Evolutionary conservation across 1,140 invertebrate species (phyloP), one percentile per base, ranked within the genome.

Genomic region (Archivesica marissinica): DNA sequence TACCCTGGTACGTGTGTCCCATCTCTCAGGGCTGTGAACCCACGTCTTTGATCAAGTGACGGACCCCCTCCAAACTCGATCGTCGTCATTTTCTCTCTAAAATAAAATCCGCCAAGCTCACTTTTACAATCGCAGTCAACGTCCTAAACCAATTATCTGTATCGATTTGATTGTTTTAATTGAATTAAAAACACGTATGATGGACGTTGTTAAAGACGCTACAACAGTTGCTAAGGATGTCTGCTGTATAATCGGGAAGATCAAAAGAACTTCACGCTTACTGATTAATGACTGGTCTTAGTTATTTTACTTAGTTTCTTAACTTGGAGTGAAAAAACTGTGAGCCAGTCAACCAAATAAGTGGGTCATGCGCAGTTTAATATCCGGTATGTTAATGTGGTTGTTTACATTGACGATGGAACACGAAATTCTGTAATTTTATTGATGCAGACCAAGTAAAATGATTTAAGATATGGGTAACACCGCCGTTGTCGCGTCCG

Each of bases 1-100:
- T 91, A 94, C 93, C 93, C 93, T 33, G 93, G 93, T n/a, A 94
- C 91, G 75, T 94, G 92, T 52, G 93, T 89, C 23, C 93, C 93
- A 52, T 92, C 91, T 82, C 92, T 91, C 25, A 94, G 80, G 11
- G 88, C 88, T n/a, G 92, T 89, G 86, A 94, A 94, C 6, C 79
- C 88, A 64, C 93, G 87, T 50, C 93, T 91, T 85, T 94, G 93
- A 39, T 93, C 89, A 56, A 93, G 61, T 56, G 88, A 92, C 23
- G 94, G 93, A 20, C 93, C 94, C 33, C 93, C 94, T 79, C 93
- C 93, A 80, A 91, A 93, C 52, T 89, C 91, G 44, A 93, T 90
- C 15, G 92, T 91, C 39, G 93, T 92, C 93, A 94, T 94, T 87
- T 87, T 91, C 38, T n/a, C 39, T 47, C 25, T 33, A 35, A n/a